Base-by-base conservation (phyloP, 1,140 invertebrate species). In the Liolophura sinensis region DNA sequence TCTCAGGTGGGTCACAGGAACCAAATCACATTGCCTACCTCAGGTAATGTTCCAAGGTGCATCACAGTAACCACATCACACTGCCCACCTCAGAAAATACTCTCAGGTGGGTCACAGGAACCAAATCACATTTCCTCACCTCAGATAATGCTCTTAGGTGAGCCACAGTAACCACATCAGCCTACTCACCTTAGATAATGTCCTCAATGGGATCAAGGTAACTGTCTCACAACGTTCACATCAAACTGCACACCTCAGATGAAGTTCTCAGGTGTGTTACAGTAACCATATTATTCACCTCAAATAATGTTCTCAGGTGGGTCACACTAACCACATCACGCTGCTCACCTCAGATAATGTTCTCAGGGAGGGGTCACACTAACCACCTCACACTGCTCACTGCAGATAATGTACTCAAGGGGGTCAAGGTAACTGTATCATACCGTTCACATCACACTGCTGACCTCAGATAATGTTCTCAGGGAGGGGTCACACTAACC, bases 21-120 rank as follows among this genome's bases (percentile, higher is more conserved):
- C 12, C 12, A 50, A n/a, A 50, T 12, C 12, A 50, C n/a, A 50
- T 14, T 50, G 49, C n/a, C n/a, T n/a, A n/a, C n/a, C n/a, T n/a
- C n/a, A n/a, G n/a, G 95, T 80, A 94, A 95, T 79, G 88, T 88
- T 6, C 88, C 94, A 67, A 90, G 92, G 91, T 92, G 71, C 46
- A 18, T 58, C 18, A 50, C 12, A 12, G 12, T 50, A 14, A 50
- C 12, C 12, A 50, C 12, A 50, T 12, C 12, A 50, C n/a, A 50
- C 12, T 50, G 49, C n/a, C n/a, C n/a, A n/a, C n/a, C n/a, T n/a
- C n/a, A n/a, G n/a, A n/a, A n/a, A n/a, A n/a, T n/a, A n/a, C n/a
- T n/a, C n/a, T n/a, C n/a, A n/a, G n/a, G n/a, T n/a, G n/a, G n/a
- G n/a, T n/a, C n/a, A n/a, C n/a, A n/a, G n/a, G n/a, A n/a, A n/a